Evolutionary conservation across 2,797 vertebrate genomes (phyloP).

Genomic region (Hirundo rustica): DNA sequence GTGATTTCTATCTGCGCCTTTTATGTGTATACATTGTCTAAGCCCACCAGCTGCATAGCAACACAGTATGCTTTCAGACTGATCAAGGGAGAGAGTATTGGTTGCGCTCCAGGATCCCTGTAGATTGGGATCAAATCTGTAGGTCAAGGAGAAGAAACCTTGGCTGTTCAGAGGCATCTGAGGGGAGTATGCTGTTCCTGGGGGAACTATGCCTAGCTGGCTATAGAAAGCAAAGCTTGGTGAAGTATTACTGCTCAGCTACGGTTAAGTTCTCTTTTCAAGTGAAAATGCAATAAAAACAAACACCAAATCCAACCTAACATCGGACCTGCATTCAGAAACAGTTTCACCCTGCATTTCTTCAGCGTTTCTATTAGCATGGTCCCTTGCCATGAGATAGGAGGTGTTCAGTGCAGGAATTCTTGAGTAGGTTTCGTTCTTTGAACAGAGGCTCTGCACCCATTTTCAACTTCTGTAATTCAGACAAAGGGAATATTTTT

Average conservation of each 20-base stretch:
- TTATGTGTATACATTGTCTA: not conserved
- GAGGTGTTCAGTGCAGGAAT: not conserved
- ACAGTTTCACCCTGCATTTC: not conserved
- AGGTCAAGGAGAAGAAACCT: conserved; percentile 30
- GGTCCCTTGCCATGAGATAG: not conserved
- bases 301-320: not conserved
- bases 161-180: not conserved
- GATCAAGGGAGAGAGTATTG: not conserved
- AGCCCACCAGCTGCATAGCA: not conserved
- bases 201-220: not conserved
- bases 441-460: not conserved
- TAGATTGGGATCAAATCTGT: conserved; percentile 22
- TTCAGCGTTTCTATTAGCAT: not conserved
- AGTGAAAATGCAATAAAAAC: not conserved
- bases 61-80: not conserved
- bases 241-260: not conserved
- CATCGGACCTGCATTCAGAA: not conserved
- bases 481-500: not conserved
- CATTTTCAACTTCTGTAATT: not conserved
- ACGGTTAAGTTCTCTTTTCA: not conserved
- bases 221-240: not conserved
- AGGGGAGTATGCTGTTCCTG: not conserved
- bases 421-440: not conserved
- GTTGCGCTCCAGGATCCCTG: not conserved
- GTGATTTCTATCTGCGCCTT: not conserved